Base-by-base conservation (phyloP, 2,888 invertebrate species). In the Mythimna pallens region DNA sequence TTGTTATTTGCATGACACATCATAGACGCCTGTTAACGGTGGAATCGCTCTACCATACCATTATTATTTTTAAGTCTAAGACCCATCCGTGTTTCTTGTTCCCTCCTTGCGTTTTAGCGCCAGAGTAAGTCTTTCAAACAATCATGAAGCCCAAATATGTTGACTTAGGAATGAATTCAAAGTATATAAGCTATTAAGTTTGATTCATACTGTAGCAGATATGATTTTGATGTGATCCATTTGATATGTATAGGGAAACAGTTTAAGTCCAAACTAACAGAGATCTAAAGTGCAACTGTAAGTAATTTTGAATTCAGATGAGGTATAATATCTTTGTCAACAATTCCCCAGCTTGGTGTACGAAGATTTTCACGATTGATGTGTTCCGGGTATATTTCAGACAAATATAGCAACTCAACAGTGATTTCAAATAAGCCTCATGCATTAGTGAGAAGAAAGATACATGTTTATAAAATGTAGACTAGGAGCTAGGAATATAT, bases 81-180 rank as follows among this genome's bases (percentile, higher is more conserved):
- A 47, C 5, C 43, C 5, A 43, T 14, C 43, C 14, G 43, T 47
- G 6, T 6, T 47, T 0, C 5, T 47, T 47, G 4, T 47, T 47
- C 5, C 5, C 3, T 4, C 43, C 4, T 47, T 47, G 43, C 17
- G 43, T 47, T 47, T 5, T 20, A 47, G 7, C 17, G 2, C 47
- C 1, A 5, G 7, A 20, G 17, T 47, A 47, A 47, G 17, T 47
- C 43, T 43, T 43, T 12, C 4, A 14, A 14, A 43, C 43, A 43
- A 47, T 5, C 0, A 0, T 17, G 5, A 14, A 14, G 43, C 5
- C 43, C 47, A 20, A 47, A 47, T 5, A 71, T 80, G 59, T 71
- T 72, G 72, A 70, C 68, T 73, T 72, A 61, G 71, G 65, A 70
- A 76, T 74, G 65, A 61, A 69, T 50, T 69, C 50, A 40, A 55